Evolutionary conservation across 37 sponge, comb jelly and placozoan genomes (phyloP).

Genomic region (Geodia barretti): DNA sequence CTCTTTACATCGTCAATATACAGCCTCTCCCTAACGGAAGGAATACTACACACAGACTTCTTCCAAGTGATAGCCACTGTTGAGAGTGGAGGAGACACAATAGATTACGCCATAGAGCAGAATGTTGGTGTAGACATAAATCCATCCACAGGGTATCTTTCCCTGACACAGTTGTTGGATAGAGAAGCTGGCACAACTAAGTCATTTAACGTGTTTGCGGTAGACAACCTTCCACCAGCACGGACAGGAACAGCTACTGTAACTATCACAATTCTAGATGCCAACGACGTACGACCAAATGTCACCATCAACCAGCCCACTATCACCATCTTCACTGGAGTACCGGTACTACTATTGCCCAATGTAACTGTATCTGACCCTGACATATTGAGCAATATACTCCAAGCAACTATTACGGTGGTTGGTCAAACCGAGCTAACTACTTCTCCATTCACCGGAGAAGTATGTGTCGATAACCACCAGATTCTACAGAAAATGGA

Average conservation of each 20-base stretch:
- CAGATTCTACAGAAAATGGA: slow-evolving; percentile 40
- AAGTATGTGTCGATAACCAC: slow-evolving; percentile 58
- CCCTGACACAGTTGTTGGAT: slow-evolving; percentile 43
- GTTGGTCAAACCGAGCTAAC: slow-evolving; percentile 17
- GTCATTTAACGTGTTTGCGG: slow-evolving; percentile 62
- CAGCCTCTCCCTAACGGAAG: slow-evolving; percentile 34
- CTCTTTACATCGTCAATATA: slow-evolving; percentile 29
- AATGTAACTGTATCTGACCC: slow-evolving; percentile 45
- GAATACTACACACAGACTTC: slow-evolving; percentile 17
- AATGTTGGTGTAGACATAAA: slow-evolving; percentile 40
- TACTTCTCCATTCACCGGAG: slow-evolving; percentile 41
- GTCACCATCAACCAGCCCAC: slow-evolving; percentile 8
- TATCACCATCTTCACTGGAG: slow-evolving; percentile 37
- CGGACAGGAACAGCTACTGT: slow-evolving; percentile 74
- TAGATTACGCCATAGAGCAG: slow-evolving; percentile 22
- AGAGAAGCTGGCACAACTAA: slow-evolving; percentile 23
- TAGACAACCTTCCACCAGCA: slow-evolving; percentile 68
- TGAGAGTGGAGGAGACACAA: slow-evolving; percentile 52
- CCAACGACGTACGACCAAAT: slow-evolving; percentile 50
- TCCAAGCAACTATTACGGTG: slow-evolving; percentile 22
- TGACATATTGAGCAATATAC: slow-evolving; percentile 37
- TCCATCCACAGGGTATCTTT: slow-evolving; percentile 41
- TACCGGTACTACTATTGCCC: slow-evolving; percentile 4
- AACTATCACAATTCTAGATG: slow-evolving; percentile 52
- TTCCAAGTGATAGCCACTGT: slow-evolving; percentile 60